phyloP scores from a whole-genome alignment of 2,888 invertebrate species.

The Carcina quercana region DNA sequence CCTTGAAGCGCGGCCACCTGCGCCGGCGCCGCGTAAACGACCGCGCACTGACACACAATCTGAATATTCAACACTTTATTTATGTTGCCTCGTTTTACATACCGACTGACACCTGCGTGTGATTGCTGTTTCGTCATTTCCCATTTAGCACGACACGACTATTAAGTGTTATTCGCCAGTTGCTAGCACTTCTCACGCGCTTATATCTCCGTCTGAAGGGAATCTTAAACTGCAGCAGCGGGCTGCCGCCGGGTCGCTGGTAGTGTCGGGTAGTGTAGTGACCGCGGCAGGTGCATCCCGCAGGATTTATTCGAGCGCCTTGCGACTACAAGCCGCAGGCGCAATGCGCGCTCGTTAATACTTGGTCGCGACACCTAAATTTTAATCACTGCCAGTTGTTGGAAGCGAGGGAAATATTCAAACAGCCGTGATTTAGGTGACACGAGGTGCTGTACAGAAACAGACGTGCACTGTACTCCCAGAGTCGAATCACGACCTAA shows the following conservation, averaged over 20 bases:
- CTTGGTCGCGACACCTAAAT: conserved; percentile 70
- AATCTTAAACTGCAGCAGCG: conserved; percentile 2
- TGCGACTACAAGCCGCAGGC: conserved; percentile 51
- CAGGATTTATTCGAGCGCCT: conserved; percentile 67
- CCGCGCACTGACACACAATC: conserved; percentile 69
- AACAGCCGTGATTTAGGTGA: conserved; percentile 67
- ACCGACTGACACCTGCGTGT: conserved; percentile 61
- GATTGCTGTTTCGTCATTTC: conserved; percentile 46
- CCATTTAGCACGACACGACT: conserved; percentile 27
- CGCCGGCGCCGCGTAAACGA: conserved; percentile 77
- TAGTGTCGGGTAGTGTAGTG: conserved; percentile 15
- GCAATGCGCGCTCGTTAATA: conserved; percentile 68
- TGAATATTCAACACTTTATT: conserved; percentile 72
- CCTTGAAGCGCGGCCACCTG: conserved; percentile 76
- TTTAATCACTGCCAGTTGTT: conserved; percentile 72
- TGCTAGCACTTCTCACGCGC: conserved; percentile 2
- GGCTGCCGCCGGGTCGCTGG: no score
- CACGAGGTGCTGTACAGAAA: conserved; percentile 39
- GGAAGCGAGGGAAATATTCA: conserved; percentile 61
- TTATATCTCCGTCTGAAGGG: background rate
- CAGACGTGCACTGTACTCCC: no score
- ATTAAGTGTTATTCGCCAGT: conserved; percentile 19
- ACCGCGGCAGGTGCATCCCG: conserved; percentile 61
- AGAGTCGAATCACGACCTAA: no score
- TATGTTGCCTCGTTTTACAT: conserved; percentile 62